These are phyloP conservation scores for Paraplagusia blochii DNA, from an alignment of 2,113 vertebrate genomes.

Conservation along the genomic window DNA sequence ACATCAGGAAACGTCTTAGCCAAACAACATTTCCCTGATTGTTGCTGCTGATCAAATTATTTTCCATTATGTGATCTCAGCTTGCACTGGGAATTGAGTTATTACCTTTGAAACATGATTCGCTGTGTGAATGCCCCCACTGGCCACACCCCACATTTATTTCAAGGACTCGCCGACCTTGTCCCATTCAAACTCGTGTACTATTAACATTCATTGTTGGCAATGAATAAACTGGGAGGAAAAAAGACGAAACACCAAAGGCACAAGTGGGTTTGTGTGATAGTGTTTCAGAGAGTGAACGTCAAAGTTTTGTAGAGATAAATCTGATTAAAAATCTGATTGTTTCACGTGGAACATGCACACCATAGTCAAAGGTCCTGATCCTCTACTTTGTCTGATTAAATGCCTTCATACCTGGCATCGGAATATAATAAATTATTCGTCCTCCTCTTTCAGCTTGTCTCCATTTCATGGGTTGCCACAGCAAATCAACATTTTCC, in stretches of 20 bases:
- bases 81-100: conserved; percentile 65
- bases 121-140: conserved; percentile 37
- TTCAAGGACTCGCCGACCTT: conserved; percentile 75
- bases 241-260: conserved; percentile 45
- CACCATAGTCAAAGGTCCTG: too few species aligned
- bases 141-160: conserved; percentile 46
- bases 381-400: too few species aligned
- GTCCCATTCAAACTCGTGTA: conserved; percentile 66
- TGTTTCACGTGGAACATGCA: too few species aligned
- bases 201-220: conserved; percentile 71
- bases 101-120: conserved; percentile 69
- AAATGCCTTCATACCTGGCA: too few species aligned
- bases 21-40: conserved; percentile 65
- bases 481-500: too few species aligned
- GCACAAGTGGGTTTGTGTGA: conserved; percentile 56
- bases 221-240: conserved; percentile 64
- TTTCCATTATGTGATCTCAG: conserved; percentile 67
- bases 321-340: too few species aligned
- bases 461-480: too few species aligned
- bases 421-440: too few species aligned
- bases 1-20: conserved; percentile 57
- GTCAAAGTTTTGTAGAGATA: conserved; percentile 23
- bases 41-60: conserved; percentile 72
- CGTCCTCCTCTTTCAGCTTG: too few species aligned
- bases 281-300: conserved; percentile 57